Evolutionary conservation across 2,888 invertebrate species (phyloP).

Genomic region (Leucophenga montana): DNA sequence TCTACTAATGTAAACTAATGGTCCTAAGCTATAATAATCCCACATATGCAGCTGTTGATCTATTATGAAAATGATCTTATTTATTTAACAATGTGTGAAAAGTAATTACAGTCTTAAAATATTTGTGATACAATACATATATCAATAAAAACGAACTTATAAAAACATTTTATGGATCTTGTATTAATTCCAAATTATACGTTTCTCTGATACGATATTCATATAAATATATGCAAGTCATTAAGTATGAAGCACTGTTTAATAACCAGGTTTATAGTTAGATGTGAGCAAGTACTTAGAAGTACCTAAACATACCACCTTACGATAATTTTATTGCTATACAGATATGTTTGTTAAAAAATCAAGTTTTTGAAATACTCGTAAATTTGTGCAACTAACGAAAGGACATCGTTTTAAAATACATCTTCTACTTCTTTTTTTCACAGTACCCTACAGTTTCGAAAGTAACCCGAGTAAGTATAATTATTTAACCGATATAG

Average conservation of each 20-base stretch:
- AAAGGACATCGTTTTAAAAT: slow-evolving; percentile 13
- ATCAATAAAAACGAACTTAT: slow-evolving; percentile 50
- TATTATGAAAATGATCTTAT: too few species aligned
- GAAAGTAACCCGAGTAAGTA: slow-evolving; percentile 66
- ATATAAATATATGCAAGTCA: slow-evolving; percentile 38
- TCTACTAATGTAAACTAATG: slow-evolving; percentile 2
- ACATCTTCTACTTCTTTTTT: slow-evolving; percentile 37
- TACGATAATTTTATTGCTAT: too few species aligned
- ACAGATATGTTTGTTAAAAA: too few species aligned
- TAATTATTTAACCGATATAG: neutral
- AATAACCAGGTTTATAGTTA: neutral
- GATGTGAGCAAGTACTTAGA: neutral
- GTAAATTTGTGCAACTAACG: too few species aligned
- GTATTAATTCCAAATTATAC: slow-evolving; percentile 33
- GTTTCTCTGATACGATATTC: slow-evolving; percentile 64
- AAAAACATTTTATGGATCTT: slow-evolving; percentile 43
- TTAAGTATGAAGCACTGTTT: neutral
- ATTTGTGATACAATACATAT: slow-evolving; percentile 66
- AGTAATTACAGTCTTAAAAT: slow-evolving; percentile 53
- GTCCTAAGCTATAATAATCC: neutral
- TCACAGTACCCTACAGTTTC: slow-evolving; percentile 64
- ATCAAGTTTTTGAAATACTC: too few species aligned
- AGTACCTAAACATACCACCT: neutral
- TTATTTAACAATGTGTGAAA: slow-evolving; percentile 13
- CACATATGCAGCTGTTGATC: neutral